Conservation (phyloP, 2,113 vertebrate species). For the Sylvietta virens region DNA sequence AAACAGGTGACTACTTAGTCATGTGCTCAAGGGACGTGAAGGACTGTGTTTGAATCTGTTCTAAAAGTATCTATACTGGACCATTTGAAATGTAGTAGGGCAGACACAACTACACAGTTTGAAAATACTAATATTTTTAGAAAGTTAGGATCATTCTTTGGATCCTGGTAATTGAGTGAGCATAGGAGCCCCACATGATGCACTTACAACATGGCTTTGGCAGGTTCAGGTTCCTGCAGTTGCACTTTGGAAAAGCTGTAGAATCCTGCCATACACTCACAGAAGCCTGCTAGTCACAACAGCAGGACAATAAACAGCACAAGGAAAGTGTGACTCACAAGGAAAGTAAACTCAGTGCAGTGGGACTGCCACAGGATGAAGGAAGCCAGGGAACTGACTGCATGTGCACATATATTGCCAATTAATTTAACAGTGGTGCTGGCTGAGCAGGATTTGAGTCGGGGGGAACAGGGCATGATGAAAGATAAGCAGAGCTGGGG, state of each 20-base stretch:
- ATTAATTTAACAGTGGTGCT: background rate
- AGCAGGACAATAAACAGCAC: background rate
- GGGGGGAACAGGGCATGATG: background rate
- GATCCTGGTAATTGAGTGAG: background rate
- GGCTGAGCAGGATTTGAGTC: background rate
- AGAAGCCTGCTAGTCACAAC: background rate
- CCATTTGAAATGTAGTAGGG: background rate
- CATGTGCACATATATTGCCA: background rate
- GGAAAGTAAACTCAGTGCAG: background rate
- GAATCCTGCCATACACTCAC: background rate
- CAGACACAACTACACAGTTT: background rate
- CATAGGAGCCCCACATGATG: background rate
- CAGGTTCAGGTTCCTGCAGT: background rate
- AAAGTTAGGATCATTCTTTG: background rate
- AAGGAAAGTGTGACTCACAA: background rate
- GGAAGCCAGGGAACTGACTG: background rate
- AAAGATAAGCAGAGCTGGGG: background rate
- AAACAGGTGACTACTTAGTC: background rate
- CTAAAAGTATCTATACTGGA: background rate
- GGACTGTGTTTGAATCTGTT: background rate
- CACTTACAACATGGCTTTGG: background rate
- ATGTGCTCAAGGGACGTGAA: background rate
- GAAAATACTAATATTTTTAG: background rate
- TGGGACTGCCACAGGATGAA: background rate
- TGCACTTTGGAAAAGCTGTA: background rate